Conservation (phyloP, 1,140 invertebrate species). For the Zophobas morio region DNA sequence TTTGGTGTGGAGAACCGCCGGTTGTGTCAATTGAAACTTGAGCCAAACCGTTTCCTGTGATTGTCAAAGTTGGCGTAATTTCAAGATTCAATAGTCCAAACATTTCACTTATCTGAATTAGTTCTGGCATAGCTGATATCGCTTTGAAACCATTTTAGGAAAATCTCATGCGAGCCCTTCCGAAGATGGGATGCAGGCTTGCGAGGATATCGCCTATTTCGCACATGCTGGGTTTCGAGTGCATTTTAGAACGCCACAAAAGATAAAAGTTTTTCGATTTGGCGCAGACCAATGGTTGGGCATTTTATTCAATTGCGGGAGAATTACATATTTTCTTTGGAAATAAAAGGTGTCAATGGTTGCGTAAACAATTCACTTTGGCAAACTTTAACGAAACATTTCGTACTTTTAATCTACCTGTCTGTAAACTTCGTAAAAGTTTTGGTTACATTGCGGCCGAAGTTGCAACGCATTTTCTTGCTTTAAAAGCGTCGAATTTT, state of each 20-base stretch:
- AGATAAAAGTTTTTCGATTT: slow-evolving; percentile 14
- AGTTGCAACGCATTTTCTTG: background rate
- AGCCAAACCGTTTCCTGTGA: background rate
- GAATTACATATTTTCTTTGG: background rate
- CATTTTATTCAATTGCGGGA: background rate
- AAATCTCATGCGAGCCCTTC: slow-evolving; percentile 16
- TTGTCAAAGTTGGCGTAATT: too few relatives aligned
- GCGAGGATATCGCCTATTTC: slow-evolving; percentile 13
- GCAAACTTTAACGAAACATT: background rate
- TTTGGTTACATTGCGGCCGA: slow-evolving; percentile 4
- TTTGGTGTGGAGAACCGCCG: too few relatives aligned
- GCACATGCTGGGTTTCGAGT: slow-evolving; percentile 1
- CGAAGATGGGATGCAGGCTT: slow-evolving; percentile 12
- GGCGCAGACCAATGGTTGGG: background rate
- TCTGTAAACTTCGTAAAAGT: slow-evolving; percentile 6
- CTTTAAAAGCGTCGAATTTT: background rate
- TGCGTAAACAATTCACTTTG: background rate
- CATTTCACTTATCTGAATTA: background rate
- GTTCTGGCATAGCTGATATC: slow-evolving; percentile 12
- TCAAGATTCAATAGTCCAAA: background rate
- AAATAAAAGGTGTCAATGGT: background rate
- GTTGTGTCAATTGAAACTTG: background rate
- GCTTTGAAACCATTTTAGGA: slow-evolving; percentile 12
- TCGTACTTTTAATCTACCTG: background rate
- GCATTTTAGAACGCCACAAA: slow-evolving; percentile 13